phyloP scores from a whole-genome alignment of 2,888 invertebrate species.

The Trichogramma dendrolimi region DNA sequence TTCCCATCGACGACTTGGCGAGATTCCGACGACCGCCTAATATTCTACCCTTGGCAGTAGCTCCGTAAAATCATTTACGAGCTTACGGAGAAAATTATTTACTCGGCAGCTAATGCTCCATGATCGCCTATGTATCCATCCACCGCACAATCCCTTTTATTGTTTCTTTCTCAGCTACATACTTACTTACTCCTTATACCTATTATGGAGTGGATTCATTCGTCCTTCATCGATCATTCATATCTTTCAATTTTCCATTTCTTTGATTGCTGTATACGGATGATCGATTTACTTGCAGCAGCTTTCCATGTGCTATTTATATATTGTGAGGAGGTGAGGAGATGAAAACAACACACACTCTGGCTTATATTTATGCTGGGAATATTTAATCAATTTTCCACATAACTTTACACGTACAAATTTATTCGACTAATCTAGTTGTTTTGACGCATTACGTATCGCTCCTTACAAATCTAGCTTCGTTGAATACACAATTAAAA shows the following conservation, averaged over 20 bases:
- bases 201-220: too few relatives aligned
- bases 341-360: background rate
- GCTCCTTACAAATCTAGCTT: conserved; percentile 33
- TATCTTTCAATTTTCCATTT: too few relatives aligned
- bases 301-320: background rate
- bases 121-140: too few relatives aligned
- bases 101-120: background rate
- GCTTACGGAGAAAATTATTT: conserved; percentile 8
- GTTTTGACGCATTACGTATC: conserved; percentile 29
- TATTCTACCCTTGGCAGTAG: too few relatives aligned
- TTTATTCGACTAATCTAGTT: conserved; percentile 31
- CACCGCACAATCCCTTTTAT: too few relatives aligned
- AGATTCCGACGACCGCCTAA: too few relatives aligned
- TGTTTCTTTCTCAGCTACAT: too few relatives aligned
- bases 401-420: conserved; percentile 46
- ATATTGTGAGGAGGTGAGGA: background rate
- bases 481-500: conserved; percentile 52
- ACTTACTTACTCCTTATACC: too few relatives aligned
- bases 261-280: too few relatives aligned
- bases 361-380: conserved; percentile 40
- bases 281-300: conserved; percentile 27
- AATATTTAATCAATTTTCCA: conserved; percentile 50
- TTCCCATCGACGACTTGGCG: too few relatives aligned
- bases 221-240: too few relatives aligned
- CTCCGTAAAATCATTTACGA: background rate